Evolutionary conservation across 2,113 vertebrate species (phyloP).

Genomic region (Dasyurus viverrinus): DNA sequence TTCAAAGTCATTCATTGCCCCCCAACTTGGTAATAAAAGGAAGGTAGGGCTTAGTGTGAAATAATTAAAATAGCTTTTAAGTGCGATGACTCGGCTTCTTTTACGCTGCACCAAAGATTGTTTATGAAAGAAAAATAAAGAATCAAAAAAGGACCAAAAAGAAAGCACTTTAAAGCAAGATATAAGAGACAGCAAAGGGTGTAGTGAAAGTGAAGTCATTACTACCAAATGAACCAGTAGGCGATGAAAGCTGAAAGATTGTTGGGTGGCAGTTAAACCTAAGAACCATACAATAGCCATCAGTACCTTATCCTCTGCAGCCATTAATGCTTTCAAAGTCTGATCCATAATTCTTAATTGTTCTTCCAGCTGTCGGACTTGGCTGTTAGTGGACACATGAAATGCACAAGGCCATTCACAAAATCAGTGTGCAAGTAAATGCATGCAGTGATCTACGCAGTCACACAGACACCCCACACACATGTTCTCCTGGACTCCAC

Average conservation of each 20-base stretch:
- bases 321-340: constrained; percentile 95
- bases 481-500: constrained; percentile 56
- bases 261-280: constrained; percentile 78
- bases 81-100: constrained; percentile 82
- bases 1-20: constrained; percentile 47
- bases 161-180: constrained; percentile 83
- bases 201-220: constrained; percentile 65
- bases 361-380: constrained; percentile 91
- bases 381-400: constrained; percentile 95
- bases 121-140: constrained; percentile 80
- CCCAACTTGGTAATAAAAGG: constrained; percentile 8
- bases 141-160: constrained; percentile 76
- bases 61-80: constrained; percentile 53
- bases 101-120: constrained; percentile 78
- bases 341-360: constrained; percentile 97
- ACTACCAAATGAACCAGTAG: constrained; percentile 73
- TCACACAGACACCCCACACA: constrained; percentile 68
- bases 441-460: constrained; percentile 86
- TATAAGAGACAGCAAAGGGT: constrained; percentile 79
- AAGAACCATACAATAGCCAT: constrained; percentile 81
- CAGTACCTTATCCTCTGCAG: constrained; percentile 94
- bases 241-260: constrained; percentile 79
- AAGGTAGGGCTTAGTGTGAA: constrained; percentile 60
- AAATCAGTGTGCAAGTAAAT: constrained; percentile 88
- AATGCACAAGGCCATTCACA: constrained; percentile 95